Evolutionary conservation across 2,113 vertebrate species (phyloP).

Genomic region (Rana temporaria): DNA sequence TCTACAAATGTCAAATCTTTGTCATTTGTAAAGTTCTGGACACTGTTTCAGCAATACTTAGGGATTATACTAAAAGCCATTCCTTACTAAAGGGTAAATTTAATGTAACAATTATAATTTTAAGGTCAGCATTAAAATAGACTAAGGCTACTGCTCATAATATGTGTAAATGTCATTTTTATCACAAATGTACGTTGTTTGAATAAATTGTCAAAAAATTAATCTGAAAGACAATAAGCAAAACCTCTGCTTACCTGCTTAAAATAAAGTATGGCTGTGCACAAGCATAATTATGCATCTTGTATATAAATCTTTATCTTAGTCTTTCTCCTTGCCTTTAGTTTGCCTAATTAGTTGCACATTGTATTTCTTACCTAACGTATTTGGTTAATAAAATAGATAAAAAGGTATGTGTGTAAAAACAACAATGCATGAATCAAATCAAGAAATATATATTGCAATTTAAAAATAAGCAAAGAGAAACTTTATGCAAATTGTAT

Average conservation of each 20-base stretch:
- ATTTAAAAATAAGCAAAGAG: too few relatives aligned
- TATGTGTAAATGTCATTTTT: conserved; percentile 52
- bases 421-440: neutral
- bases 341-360: neutral
- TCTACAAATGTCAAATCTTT: conserved; percentile 46
- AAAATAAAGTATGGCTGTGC: neutral
- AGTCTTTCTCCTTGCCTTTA: neutral
- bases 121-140: conserved; percentile 51
- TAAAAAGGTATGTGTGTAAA: neutral
- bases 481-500: too few relatives aligned
- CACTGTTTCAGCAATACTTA: conserved; percentile 34
- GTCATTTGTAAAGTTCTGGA: conserved; percentile 48
- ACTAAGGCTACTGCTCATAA: conserved; percentile 40
- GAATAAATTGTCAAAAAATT: conserved; percentile 21
- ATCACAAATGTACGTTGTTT: conserved; percentile 36
- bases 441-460: neutral
- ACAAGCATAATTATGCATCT: neutral
- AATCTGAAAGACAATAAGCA: conserved; percentile 32
- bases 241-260: neutral
- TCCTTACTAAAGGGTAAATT: conserved; percentile 52
- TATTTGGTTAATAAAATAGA: neutral
- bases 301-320: neutral
- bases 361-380: neutral
- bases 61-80: conserved; percentile 47
- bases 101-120: conserved; percentile 55